These are phyloP conservation scores for Steatocranus sp. DNA, from an alignment of 2,797 vertebrate genomes.

Conservation along the genomic window DNA sequence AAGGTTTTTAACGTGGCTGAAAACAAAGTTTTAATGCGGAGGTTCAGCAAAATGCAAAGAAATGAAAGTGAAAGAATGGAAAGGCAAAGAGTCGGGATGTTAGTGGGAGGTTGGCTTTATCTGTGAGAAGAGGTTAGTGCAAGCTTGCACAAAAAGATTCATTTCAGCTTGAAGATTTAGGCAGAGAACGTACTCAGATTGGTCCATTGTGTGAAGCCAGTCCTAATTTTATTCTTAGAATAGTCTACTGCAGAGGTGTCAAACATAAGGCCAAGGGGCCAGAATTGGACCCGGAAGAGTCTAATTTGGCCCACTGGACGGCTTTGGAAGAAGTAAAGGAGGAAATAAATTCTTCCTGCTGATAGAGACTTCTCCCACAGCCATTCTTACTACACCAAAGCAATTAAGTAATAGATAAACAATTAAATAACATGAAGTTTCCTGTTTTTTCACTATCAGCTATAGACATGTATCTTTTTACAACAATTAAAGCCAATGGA, in stretches of 20 bases:
- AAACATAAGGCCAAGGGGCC: neutral
- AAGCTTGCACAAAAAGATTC: neutral
- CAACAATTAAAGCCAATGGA: neutral
- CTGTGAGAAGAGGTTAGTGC: neutral
- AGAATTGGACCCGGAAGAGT: neutral
- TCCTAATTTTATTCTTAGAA: neutral
- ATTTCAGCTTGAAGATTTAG: neutral
- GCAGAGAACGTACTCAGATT: neutral
- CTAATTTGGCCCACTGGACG: neutral
- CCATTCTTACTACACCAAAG: neutral
- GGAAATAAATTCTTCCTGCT: neutral
- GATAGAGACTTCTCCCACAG: neutral
- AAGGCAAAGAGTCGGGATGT: neutral
- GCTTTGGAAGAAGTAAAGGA: neutral
- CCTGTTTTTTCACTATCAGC: neutral
- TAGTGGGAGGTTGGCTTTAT: neutral
- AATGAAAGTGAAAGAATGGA: neutral
- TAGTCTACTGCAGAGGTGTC: neutral
- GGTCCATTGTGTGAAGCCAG: neutral
- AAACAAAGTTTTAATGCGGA: neutral
- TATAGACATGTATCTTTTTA: neutral
- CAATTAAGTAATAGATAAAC: neutral
- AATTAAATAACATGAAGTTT: neutral
- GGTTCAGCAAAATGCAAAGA: neutral
- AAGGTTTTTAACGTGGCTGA: neutral